A percentile compares a stretch with the other conserved stretches of the same genome.
phyloP scores from a whole-genome alignment of 2,888 invertebrate species.

The Eustalomyia histrio region DNA sequence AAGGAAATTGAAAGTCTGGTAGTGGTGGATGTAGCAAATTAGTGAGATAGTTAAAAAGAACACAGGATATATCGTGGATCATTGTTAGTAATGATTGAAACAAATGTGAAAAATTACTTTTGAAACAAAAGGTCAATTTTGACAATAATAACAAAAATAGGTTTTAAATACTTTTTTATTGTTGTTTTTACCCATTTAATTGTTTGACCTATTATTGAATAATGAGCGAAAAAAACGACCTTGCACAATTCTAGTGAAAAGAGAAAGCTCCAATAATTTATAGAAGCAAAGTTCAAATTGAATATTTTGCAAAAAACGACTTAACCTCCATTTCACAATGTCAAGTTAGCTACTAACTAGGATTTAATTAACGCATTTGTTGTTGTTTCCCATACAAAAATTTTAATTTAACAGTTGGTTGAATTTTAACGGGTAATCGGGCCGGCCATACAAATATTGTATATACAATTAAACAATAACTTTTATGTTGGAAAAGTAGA shows the following conservation, averaged over 20 bases:
- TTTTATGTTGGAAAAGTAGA: not conserved
- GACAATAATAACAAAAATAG: slow-evolving; percentile 31
- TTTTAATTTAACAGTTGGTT: too few relatives aligned
- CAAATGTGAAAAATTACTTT: not conserved
- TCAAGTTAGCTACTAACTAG: too few relatives aligned
- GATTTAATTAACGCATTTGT: too few relatives aligned
- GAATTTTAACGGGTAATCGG: too few relatives aligned
- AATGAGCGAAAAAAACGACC: not conserved
- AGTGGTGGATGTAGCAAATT: slow-evolving; percentile 72
- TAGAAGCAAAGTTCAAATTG: too few relatives aligned
- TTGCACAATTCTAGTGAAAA: not conserved
- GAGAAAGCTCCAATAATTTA: not conserved
- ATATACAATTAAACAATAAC: not conserved
- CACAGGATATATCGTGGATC: slow-evolving; percentile 25
- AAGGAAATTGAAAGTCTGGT: slow-evolving; percentile 76
- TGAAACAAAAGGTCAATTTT: slow-evolving; percentile 14
- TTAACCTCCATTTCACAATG: not conserved
- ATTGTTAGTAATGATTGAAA: slow-evolving; percentile 9
- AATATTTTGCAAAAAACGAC: too few relatives aligned
- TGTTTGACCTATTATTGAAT: slow-evolving; percentile 10
- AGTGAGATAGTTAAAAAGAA: slow-evolving; percentile 48
- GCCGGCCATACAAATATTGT: too few relatives aligned
- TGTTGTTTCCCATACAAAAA: too few relatives aligned
- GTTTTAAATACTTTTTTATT: slow-evolving; percentile 32
- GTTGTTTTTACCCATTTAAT: slow-evolving; percentile 11